A percentile compares a stretch with the other conserved stretches of the same genome.
Evolutionary conservation across 2,113 vertebrate species (phyloP).

Genomic region (Sitta europaea): DNA sequence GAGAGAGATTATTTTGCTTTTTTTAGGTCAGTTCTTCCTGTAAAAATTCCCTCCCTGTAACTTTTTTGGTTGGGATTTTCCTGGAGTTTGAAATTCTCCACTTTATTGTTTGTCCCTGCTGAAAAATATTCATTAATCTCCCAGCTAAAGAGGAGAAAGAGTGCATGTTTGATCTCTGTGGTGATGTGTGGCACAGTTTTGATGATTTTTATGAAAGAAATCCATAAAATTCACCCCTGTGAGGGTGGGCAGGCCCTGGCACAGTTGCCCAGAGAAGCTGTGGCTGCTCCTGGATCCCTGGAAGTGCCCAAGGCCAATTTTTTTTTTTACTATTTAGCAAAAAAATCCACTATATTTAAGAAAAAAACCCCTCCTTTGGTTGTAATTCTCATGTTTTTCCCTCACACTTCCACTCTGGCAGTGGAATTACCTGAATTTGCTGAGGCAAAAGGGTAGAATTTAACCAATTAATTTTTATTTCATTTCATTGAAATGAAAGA

Average conservation of each 20-base stretch:
- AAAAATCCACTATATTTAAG: neutral
- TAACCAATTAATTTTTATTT: neutral
- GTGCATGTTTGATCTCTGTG: neutral
- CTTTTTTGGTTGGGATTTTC: neutral
- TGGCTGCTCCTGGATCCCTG: neutral
- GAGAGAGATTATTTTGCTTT: neutral
- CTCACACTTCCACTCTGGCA: neutral
- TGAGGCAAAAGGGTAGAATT: neutral
- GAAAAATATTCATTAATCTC: neutral
- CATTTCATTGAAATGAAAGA: fast-evolving
- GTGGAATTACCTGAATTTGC: neutral
- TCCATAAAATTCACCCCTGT: neutral
- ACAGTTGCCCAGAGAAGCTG: neutral
- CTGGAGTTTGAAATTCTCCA: neutral
- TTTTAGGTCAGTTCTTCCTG: neutral
- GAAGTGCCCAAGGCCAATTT: neutral
- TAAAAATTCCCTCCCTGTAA: neutral
- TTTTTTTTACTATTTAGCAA: neutral
- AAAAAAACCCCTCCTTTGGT: neutral
- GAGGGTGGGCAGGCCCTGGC: neutral
- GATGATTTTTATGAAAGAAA: neutral
- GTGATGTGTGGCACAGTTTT: neutral
- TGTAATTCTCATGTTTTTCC: neutral
- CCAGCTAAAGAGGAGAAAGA: neutral
- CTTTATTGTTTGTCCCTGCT: neutral